A percentile compares a stretch with the other conserved stretches of the same genome.
Evolutionary conservation across 2,797 vertebrate genomes (phyloP).

Genomic region (Diplodus puntazzo): DNA sequence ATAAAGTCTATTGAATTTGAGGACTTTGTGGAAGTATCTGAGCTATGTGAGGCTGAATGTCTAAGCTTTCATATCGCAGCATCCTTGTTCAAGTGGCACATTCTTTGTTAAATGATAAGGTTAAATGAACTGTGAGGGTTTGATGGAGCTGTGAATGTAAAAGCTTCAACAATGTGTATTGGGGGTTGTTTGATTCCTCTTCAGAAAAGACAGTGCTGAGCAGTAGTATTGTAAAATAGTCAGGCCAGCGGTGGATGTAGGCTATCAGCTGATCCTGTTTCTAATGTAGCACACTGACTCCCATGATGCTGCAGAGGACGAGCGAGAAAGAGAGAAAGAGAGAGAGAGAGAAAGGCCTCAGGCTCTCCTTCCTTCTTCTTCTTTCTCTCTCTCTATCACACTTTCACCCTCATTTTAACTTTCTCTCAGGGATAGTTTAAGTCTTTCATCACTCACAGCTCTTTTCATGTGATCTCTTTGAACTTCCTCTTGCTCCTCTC

Average conservation of each 20-base stretch:
- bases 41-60: too few species aligned
- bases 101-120: too few species aligned
- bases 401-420: slow-evolving; percentile 63
- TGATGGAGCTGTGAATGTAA: not conserved
- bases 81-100: not conserved
- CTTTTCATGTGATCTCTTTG: slow-evolving; percentile 55
- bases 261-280: slow-evolving; percentile 71
- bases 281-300: slow-evolving; percentile 77
- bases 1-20: not conserved
- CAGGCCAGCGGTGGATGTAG: slow-evolving; percentile 60
- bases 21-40: not conserved
- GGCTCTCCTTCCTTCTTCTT: slow-evolving; percentile 49
- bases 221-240: slow-evolving; percentile 16
- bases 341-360: slow-evolving; percentile 49
- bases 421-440: slow-evolving; percentile 60
- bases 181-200: not conserved
- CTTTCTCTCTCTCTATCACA: slow-evolving; percentile 48
- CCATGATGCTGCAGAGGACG: slow-evolving; percentile 69
- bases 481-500: slow-evolving; percentile 27
- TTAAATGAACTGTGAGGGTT: not conserved
- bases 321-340: slow-evolving; percentile 12
- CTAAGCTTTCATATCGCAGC: not conserved
- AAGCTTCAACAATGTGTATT: not conserved
- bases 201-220: not conserved
- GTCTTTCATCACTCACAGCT: slow-evolving; percentile 62